Conservation (phyloP, 2,113 vertebrate genomes). For the Nymphicus hollandicus region DNA sequence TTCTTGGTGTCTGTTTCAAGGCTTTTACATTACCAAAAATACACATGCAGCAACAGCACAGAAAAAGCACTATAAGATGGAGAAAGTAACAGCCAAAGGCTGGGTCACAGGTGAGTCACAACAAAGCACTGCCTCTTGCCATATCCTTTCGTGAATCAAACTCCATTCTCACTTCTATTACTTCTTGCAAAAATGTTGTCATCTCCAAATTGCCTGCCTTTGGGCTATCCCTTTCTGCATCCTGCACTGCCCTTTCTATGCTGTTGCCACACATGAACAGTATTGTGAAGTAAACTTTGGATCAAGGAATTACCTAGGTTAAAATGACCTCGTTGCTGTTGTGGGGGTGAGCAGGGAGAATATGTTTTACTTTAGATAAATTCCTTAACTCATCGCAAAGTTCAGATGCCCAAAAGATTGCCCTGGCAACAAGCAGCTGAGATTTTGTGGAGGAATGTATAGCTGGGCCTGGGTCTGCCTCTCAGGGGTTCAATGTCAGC, state of each 20-base stretch:
- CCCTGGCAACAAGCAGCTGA: neutral
- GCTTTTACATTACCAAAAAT: neutral
- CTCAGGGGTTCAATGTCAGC: neutral
- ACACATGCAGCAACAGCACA: neutral
- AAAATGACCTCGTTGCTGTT: neutral
- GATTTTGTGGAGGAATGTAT: neutral
- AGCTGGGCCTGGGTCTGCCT: neutral
- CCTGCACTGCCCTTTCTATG: neutral
- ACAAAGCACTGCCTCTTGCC: neutral
- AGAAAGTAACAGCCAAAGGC: neutral
- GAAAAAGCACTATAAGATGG: neutral
- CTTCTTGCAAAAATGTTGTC: neutral
- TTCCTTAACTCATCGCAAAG: neutral
- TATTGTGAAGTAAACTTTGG: neutral
- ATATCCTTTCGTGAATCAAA: neutral
- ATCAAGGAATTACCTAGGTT: neutral
- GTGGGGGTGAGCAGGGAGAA: accelerated
- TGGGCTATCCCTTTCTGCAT: neutral
- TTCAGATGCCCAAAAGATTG: neutral
- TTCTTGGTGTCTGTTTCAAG: neutral
- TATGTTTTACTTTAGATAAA: neutral
- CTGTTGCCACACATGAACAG: neutral
- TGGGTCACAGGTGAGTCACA: neutral
- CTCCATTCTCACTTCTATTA: neutral
- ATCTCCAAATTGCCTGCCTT: neutral